These are phyloP conservation scores for Arrhamphus sclerolepis DNA, from an alignment of 2,797 vertebrate species.

Conservation along the genomic window DNA sequence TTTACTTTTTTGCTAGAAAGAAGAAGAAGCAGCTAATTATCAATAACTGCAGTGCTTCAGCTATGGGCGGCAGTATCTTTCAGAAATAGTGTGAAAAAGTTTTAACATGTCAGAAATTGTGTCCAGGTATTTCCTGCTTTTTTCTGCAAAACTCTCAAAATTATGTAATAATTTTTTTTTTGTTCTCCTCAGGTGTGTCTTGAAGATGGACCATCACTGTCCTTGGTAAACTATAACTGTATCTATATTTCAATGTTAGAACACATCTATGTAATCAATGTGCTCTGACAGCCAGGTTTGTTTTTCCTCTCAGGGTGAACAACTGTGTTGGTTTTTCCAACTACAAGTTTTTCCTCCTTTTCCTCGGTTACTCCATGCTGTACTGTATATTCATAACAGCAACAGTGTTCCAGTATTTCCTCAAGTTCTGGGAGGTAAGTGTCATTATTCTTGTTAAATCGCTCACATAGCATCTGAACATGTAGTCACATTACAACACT, in stretches of 20 bases:
- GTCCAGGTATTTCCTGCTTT: not conserved
- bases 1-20: constrained; percentile 11
- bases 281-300: not conserved
- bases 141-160: not conserved
- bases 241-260: not conserved
- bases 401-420: constrained; percentile 95
- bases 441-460: constrained; percentile 4
- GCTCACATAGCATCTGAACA: not conserved
- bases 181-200: constrained; percentile 85
- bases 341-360: constrained; percentile 99
- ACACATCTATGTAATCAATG: not conserved
- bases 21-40: constrained; percentile 27
- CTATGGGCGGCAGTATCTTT: not conserved
- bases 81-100: constrained; percentile 2
- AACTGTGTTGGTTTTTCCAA: constrained; percentile 99
- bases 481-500: not conserved
- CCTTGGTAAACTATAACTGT: constrained; percentile 86
- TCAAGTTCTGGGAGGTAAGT: constrained; percentile 98
- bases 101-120: not conserved
- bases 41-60: constrained; percentile 43
- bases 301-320: constrained; percentile 88
- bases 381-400: constrained; percentile 93
- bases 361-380: constrained; percentile 94
- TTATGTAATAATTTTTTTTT: constrained; percentile 4
- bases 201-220: constrained; percentile 99